Conservation (phyloP, 2,113 vertebrate genomes). For the Bagarius yarrelli region DNA sequence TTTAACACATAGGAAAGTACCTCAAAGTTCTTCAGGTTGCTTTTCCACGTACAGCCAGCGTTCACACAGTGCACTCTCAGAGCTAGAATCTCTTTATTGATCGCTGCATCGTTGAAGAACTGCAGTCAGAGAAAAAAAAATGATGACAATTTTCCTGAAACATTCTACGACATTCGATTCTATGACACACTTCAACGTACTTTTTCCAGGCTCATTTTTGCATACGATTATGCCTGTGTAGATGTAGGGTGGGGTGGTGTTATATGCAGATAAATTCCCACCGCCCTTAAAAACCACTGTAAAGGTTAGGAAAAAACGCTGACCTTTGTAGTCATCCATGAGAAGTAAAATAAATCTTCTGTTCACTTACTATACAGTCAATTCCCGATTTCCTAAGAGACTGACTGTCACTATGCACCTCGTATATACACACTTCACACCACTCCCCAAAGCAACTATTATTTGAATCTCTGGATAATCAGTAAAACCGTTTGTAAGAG, state of each 20-base stretch:
- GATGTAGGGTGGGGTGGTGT: background rate
- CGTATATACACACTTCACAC: background rate
- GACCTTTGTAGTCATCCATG: background rate
- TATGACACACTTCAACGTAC: constrained; percentile 2
- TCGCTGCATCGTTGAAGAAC: constrained; percentile 74
- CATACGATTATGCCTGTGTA: background rate
- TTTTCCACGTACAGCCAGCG: constrained; percentile 71
- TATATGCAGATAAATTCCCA: background rate
- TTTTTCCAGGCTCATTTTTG: background rate
- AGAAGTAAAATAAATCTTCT: background rate
- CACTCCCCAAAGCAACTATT: background rate
- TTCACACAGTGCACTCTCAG: constrained; percentile 71
- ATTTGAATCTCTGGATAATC: background rate
- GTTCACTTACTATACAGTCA: background rate
- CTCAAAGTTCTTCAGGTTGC: constrained; percentile 68
- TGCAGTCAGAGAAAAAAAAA: constrained; percentile 45
- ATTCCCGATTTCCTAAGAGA: background rate
- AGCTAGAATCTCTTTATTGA: constrained; percentile 76
- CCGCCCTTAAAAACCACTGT: background rate
- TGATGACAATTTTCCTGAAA: constrained; percentile 28
- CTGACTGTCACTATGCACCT: background rate
- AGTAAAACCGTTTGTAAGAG: background rate
- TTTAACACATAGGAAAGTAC: constrained; percentile 54
- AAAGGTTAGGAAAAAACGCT: background rate
- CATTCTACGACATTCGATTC: background rate